phyloP scores from a whole-genome alignment of 2,113 vertebrate genomes.

The Tinamus guttatus region DNA sequence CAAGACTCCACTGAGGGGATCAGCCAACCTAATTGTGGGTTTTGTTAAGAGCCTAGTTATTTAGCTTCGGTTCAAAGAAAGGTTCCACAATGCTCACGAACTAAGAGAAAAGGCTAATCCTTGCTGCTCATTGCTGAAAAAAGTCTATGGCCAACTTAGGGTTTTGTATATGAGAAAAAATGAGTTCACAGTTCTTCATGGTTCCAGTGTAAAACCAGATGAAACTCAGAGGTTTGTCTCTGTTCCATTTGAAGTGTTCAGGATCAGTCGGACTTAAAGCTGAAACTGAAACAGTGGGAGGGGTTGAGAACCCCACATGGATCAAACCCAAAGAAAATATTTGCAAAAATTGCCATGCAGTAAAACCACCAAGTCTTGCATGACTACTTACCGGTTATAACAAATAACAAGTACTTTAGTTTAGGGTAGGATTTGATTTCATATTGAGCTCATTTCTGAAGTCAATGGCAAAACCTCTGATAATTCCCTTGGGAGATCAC shows the following conservation, averaged over 20 bases:
- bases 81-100: constrained; percentile 4
- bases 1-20: constrained; percentile 21
- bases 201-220: neutral
- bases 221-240: neutral
- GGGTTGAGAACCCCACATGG: neutral
- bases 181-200: neutral
- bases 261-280: constrained; percentile 5
- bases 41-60: constrained; percentile 58
- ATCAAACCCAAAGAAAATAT: neutral
- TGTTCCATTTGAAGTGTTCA: neutral
- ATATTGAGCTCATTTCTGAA: neutral
- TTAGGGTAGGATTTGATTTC: neutral
- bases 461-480: neutral
- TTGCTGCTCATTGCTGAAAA: neutral
- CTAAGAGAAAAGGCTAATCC: constrained; percentile 32
- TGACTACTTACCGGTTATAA: neutral
- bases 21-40: constrained; percentile 53
- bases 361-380: constrained; percentile 7
- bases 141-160: neutral
- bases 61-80: constrained; percentile 54
- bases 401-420: neutral
- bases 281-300: neutral
- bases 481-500: neutral
- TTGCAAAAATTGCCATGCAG: neutral
- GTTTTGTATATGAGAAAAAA: neutral